phyloP scores from a whole-genome alignment of 1,140 invertebrate genomes.

The Theocolax elegans region DNA sequence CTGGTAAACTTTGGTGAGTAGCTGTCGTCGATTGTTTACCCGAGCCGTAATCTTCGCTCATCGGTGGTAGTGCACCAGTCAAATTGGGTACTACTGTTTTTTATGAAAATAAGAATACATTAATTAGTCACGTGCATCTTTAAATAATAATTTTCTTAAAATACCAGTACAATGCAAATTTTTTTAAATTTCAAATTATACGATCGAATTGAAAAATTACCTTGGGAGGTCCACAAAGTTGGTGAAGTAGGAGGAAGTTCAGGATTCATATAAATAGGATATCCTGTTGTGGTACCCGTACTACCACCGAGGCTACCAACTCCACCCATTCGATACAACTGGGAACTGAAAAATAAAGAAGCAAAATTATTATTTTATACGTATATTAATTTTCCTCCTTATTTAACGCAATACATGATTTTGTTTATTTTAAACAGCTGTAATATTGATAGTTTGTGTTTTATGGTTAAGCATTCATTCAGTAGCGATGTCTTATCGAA shows the following conservation, averaged over 20 bases:
- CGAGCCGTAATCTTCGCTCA: constrained; percentile 55
- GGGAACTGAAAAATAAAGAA: constrained; percentile 53
- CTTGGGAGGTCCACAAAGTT: constrained; percentile 55
- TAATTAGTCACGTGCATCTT: no score
- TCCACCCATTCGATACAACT: constrained; percentile 55
- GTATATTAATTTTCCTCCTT: background rate
- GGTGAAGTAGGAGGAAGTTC: constrained; percentile 51
- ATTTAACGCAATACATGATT: background rate
- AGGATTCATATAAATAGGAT: constrained; percentile 51
- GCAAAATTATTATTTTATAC: background rate
- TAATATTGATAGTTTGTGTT: background rate
- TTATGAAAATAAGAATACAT: background rate
- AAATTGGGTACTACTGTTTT: background rate
- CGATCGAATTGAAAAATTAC: constrained; percentile 47
- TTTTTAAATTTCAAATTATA: no score
- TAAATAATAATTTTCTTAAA: no score
- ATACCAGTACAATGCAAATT: no score
- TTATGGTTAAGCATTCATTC: background rate
- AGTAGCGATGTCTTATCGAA: constrained; percentile 2
- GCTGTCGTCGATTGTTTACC: constrained; percentile 51
- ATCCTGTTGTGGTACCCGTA: constrained; percentile 44
- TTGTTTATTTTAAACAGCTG: background rate
- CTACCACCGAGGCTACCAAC: constrained; percentile 47
- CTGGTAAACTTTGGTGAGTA: constrained; percentile 55
- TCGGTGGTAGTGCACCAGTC: constrained; percentile 1